Evolutionary conservation across 2,797 vertebrate genomes (phyloP).

Genomic region (Spizella passerina): DNA sequence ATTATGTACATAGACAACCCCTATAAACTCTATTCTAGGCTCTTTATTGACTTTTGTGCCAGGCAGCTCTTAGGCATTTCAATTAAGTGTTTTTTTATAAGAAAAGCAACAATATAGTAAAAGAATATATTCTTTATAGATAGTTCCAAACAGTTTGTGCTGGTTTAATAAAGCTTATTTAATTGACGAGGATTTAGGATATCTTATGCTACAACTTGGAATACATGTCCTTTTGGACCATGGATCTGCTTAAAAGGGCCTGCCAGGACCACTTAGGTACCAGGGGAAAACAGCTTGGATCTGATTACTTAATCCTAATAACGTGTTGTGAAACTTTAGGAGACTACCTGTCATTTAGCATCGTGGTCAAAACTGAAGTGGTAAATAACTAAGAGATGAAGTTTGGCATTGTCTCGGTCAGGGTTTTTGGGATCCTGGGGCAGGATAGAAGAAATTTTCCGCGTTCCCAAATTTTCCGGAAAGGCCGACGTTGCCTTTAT

Average conservation of each 20-base stretch:
- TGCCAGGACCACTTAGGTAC: constrained; percentile 60
- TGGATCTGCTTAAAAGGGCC: constrained; percentile 50
- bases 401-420: constrained; percentile 21
- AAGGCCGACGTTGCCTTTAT: constrained; percentile 77
- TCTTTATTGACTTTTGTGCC: constrained; percentile 94
- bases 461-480: constrained; percentile 51
- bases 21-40: constrained; percentile 98
- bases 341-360: constrained; percentile 81
- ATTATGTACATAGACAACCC: constrained; percentile 97
- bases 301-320: constrained; percentile 85
- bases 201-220: constrained; percentile 75
- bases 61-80: constrained; percentile 93
- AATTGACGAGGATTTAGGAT: constrained; percentile 81
- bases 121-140: constrained; percentile 88
- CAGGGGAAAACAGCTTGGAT: constrained; percentile 54
- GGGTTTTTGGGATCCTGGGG: background rate
- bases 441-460: constrained; percentile 32
- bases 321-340: constrained; percentile 85
- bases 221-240: constrained; percentile 3
- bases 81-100: constrained; percentile 98
- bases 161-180: constrained; percentile 81
- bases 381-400: constrained; percentile 28
- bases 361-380: constrained; percentile 43
- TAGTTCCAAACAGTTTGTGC: constrained; percentile 84
- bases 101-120: constrained; percentile 90